Conservation (phyloP, 1,140 invertebrate genomes). For the Drosophila watanabei region DNA sequence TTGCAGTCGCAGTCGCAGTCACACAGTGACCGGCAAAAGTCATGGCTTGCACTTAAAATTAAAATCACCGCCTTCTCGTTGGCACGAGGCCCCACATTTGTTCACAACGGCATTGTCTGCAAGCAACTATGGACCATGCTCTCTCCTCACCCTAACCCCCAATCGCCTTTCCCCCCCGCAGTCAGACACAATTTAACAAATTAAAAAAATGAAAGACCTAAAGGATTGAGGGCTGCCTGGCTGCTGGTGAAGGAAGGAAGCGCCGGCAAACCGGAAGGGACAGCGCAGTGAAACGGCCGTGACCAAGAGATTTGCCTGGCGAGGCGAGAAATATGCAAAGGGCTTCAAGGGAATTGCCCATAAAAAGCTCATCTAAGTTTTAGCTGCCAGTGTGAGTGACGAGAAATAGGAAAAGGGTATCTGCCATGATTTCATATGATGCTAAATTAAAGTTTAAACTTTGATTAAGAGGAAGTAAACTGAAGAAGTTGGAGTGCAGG, state of each 20-base stretch:
- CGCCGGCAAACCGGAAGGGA: conserved; percentile 61
- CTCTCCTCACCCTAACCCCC: not conserved
- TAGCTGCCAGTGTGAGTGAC: conserved; percentile 1
- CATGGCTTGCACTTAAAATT: conserved; percentile 63
- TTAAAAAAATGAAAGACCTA: conserved; percentile 65
- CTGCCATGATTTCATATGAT: conserved; percentile 5
- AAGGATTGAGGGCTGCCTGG: conserved; percentile 38
- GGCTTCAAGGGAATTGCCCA: conserved; percentile 33
- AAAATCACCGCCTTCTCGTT: conserved; percentile 42
- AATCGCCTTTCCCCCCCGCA: not conserved
- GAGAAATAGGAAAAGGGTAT: conserved; percentile 10
- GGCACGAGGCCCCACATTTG: conserved; percentile 16
- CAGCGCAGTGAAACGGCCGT: conserved; percentile 45
- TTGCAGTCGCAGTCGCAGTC: conserved; percentile 16
- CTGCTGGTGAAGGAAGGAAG: conserved; percentile 20
- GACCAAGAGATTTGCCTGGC: conserved; percentile 54
- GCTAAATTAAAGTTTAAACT: conserved; percentile 13
- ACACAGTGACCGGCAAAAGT: conserved; percentile 58
- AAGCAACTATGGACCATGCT: conserved; percentile 19
- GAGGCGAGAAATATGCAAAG: conserved; percentile 60
- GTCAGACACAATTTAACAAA: conserved; percentile 78
- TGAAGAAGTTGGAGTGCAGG: not conserved
- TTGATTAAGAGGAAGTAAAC: conserved; percentile 31
- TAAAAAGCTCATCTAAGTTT: conserved; percentile 52
- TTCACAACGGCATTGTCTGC: conserved; percentile 37